Evolutionary conservation across 2,888 invertebrate genomes (phyloP).

Genomic region (Lepidonotus clava): DNA sequence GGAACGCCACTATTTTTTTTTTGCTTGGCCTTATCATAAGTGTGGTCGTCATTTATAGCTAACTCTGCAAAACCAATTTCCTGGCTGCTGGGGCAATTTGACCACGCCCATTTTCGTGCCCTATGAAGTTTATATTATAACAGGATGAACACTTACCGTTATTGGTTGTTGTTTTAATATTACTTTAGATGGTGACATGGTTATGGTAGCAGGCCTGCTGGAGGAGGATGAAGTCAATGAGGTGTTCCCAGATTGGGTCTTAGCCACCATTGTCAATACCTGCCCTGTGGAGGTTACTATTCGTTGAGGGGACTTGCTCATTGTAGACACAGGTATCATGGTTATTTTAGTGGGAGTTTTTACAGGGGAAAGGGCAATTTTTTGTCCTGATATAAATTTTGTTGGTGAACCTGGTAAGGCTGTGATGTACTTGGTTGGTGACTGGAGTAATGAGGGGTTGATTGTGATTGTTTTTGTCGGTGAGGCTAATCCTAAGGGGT

Average conservation of each 20-base stretch:
- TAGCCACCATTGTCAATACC: slow-evolving; percentile 50
- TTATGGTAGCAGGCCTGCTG: slow-evolving; percentile 50
- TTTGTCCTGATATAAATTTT: slow-evolving; percentile 53
- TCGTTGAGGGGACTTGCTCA: slow-evolving; percentile 49
- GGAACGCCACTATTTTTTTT: too few relatives aligned
- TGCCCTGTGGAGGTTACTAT: slow-evolving; percentile 51
- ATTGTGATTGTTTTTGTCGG: slow-evolving; percentile 85
- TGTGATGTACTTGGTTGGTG: slow-evolving; percentile 69
- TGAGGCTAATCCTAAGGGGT: slow-evolving; percentile 60
- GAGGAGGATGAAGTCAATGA: slow-evolving; percentile 37
- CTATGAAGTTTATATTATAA: too few relatives aligned
- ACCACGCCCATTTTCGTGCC: too few relatives aligned
- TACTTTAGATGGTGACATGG: slow-evolving; percentile 58
- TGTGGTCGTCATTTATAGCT: too few relatives aligned
- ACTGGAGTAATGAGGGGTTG: slow-evolving; percentile 82
- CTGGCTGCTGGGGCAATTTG: too few relatives aligned
- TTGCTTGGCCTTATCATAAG: too few relatives aligned
- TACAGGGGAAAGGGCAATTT: slow-evolving; percentile 57
- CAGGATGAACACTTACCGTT: slow-evolving; percentile 11
- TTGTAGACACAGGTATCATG: slow-evolving; percentile 48
- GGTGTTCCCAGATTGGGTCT: neutral
- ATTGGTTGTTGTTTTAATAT: slow-evolving; percentile 46
- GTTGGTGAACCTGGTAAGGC: slow-evolving; percentile 50
- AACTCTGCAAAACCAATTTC: too few relatives aligned
- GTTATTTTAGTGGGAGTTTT: slow-evolving; percentile 59